Evolutionary conservation across 2,113 vertebrate genomes (phyloP), one percentile per base, ranked within the genome.

Genomic region (Stomatorhinus ivindoensis): DNA sequence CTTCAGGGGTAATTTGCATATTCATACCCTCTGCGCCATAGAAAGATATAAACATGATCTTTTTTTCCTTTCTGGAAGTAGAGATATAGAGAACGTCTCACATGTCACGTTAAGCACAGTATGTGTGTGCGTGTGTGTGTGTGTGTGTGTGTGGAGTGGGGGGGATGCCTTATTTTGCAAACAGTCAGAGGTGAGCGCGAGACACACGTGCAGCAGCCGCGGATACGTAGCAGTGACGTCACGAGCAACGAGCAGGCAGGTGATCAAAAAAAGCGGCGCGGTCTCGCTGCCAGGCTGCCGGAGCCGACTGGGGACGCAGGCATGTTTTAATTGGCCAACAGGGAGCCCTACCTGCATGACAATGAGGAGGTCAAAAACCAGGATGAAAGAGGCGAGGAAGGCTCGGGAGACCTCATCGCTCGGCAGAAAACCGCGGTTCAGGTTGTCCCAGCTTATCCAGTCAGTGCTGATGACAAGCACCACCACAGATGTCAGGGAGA

Each of bases 301-400:
- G 27, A 89, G 27, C 42, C 51, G 46, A 48, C 51, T 35, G 65
- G 87, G 87, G 73, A 46, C 65, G 76, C 90, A 86, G 65, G 92
- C 91, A 91, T 88, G 73, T 92, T 94, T 94, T 94, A 95, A 94
- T 95, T 94, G 92, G 94, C 93, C 91, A 92, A 92, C n/a, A 87
- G 93, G 91, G 93, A 91, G 93, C 88, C 65, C 51, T 96, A 99
- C 98, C 97, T 99, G 98, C 98, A 99, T 99, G 93, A 99, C 96
- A 94, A 99, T 99, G 92, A 99, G 98, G 91, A 99, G 98, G 96
- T 99, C 98, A 96, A 99, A 99, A 91, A 99, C 98, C 94, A 99
- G 95, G 94, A 99, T 98, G 95, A 99, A 99, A 91, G 98, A 99
- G 93, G 98, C 98, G 89, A 99, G 96, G 93, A 99, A 99, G 47